These are phyloP conservation scores for Galbula dea DNA, from an alignment of 2,113 vertebrate genomes.

Conservation along the genomic window DNA sequence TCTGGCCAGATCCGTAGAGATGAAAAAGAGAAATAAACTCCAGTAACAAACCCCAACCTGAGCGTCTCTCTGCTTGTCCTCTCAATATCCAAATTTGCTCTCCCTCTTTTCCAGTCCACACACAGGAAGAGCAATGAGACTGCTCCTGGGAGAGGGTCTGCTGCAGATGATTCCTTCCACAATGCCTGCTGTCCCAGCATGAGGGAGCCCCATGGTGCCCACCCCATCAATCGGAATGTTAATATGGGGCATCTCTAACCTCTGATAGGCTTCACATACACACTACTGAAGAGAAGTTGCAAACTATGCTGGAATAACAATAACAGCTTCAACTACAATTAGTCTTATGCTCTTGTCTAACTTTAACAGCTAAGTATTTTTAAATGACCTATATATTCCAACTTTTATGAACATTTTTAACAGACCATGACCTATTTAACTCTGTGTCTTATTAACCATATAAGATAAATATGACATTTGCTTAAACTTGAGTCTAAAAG, in stretches of 20 bases:
- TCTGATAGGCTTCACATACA: background rate
- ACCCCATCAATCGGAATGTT: background rate
- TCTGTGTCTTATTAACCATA: background rate
- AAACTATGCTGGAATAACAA: background rate
- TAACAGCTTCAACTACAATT: background rate
- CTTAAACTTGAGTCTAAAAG: background rate
- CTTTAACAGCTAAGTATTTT: background rate
- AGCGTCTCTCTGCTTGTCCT: background rate
- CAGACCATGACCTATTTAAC: background rate
- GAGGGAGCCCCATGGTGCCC: rapidly evolving
- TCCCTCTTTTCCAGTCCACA: background rate
- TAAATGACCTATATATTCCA: background rate
- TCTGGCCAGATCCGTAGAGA: background rate
- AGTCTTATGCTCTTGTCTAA: background rate
- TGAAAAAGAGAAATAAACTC: background rate
- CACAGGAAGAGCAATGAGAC: background rate
- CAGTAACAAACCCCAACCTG: background rate
- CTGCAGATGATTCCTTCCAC: background rate
- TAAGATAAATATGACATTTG: background rate
- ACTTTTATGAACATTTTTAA: background rate
- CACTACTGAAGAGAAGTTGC: background rate
- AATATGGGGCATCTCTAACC: background rate
- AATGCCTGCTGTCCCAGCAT: background rate
- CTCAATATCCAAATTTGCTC: background rate
- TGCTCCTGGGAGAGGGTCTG: background rate